Evolutionary conservation across 2,797 vertebrate species (phyloP), one percentile per base, ranked within the genome.

Genomic region (Amazona finschi): DNA sequence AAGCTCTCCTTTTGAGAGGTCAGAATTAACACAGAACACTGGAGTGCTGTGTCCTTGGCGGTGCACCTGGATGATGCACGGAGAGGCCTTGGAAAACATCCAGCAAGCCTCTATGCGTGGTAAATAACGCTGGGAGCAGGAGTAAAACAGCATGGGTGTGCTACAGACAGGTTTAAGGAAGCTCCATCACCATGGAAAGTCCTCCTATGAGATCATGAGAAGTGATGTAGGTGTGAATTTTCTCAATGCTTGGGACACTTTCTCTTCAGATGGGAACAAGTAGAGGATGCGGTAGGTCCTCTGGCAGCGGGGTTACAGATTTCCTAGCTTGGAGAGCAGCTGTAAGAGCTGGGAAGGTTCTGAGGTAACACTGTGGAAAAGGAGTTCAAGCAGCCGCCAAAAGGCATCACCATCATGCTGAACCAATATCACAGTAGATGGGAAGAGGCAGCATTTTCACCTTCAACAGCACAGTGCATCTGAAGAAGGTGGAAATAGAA

Each of bases 101-200:
- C 60, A 31, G 6, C 38, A 66, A 85, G 64, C 27, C 0, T 1
- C 46, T 43, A 1, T 1, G 4, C 11, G 0, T 43, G 14, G 44
- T 65, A 30, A 58, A 72, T 65, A 46, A 43, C 49, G 11, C 33
- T 74, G 31, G 53, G 31, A 60, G 33, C 3, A 1, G 50, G 15
- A 38, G 39, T 55, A 38, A 60, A 43, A 25, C 15, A 46, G 49
- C 62, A 28, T 7, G 28, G 16, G 36, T 66, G 41, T 49, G 27
- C 85, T 76, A 12, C 21, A 84, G 41, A 15, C 30, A 43, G 58
- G 27, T 58, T 91, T 53, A 50, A 31, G 58, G 53, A 50, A 70
- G 50, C 27, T 41, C 15, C 21, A 7, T 36, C 41, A 66, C 62
- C 15, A 2, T 0, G 49, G 50, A 33, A 36, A 46, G 28, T 44